phyloP scores from a whole-genome alignment of 2,113 vertebrate species.

The Burhinus bistriatus region DNA sequence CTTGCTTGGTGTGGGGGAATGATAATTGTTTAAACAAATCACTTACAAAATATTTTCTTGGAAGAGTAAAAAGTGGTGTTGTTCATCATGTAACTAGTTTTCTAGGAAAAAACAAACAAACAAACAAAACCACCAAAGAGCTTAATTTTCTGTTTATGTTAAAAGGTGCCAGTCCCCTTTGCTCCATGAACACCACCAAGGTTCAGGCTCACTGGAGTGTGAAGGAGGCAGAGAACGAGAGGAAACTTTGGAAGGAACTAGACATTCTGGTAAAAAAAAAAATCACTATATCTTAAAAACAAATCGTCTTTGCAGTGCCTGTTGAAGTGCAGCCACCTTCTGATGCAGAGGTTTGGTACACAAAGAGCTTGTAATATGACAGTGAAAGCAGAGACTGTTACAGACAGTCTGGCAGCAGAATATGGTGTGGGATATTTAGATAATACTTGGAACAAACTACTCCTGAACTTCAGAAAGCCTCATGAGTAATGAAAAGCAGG shows the following conservation, averaged over 20 bases:
- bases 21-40: not conserved
- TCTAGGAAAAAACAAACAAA: not conserved
- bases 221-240: slow-evolving; percentile 85
- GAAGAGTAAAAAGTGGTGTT: not conserved
- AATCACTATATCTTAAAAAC: not conserved
- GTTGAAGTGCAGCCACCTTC: not conserved
- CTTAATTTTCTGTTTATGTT: slow-evolving; percentile 10
- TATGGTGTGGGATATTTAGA: not conserved
- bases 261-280: slow-evolving; percentile 81
- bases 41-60: not conserved
- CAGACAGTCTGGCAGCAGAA: not conserved
- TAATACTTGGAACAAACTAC: not conserved
- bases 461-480: not conserved
- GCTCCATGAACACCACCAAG: slow-evolving; percentile 83
- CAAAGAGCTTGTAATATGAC: not conserved
- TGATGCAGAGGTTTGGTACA: not conserved
- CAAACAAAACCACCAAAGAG: not conserved
- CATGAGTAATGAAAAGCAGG: not conserved
- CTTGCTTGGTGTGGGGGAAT: not conserved
- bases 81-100: not conserved
- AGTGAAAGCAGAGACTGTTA: not conserved
- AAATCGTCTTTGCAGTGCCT: not conserved
- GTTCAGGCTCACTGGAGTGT: slow-evolving; percentile 78
- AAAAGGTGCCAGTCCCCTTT: slow-evolving; percentile 89
- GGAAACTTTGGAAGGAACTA: slow-evolving; percentile 82